Percentiles rank a stretch among this genome's conserved stretches.
These are phyloP conservation scores for Octopus sinensis DNA, from an alignment of 1,140 invertebrate species.

Conservation along the genomic window DNA sequence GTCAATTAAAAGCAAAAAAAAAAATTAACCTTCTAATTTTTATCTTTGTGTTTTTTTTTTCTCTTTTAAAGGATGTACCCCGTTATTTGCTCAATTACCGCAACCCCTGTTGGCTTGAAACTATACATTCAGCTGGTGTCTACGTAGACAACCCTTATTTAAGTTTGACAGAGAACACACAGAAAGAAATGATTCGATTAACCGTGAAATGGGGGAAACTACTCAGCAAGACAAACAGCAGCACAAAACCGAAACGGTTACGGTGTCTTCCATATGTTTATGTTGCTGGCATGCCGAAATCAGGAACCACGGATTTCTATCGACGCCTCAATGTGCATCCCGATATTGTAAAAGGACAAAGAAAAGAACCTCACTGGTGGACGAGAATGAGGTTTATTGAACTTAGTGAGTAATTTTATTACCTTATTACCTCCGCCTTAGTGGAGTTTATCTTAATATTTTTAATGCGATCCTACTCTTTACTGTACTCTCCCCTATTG, in stretches of 20 bases:
- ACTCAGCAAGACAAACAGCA: neutral
- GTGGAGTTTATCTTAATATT: too few species aligned
- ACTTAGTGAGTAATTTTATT: neutral
- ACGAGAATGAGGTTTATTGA: slow-evolving; percentile 44
- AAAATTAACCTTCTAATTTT: too few species aligned
- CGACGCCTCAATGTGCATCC: slow-evolving; percentile 38
- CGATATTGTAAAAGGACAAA: slow-evolving; percentile 36
- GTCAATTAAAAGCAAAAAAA: too few species aligned
- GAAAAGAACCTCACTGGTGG: slow-evolving; percentile 54
- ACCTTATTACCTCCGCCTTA: too few species aligned
- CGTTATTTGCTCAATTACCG: slow-evolving; percentile 36
- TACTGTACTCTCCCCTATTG: too few species aligned
- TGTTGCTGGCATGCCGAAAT: slow-evolving; percentile 49
- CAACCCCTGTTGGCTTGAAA: slow-evolving; percentile 48
- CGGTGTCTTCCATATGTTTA: slow-evolving; percentile 50
- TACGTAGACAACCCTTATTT: slow-evolving; percentile 39
- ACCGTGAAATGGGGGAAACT: slow-evolving; percentile 28
- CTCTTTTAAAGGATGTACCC: slow-evolving; percentile 29
- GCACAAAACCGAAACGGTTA: slow-evolving; percentile 21
- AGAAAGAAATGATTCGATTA: slow-evolving; percentile 25
- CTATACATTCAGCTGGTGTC: slow-evolving; percentile 22
- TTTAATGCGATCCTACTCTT: too few species aligned
- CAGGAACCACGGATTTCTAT: slow-evolving; percentile 50
- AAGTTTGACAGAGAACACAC: slow-evolving; percentile 26
- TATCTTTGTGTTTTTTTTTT: neutral